Percentiles rank a stretch among this genome's conserved stretches.
phyloP scores from a whole-genome alignment of 2,888 invertebrate species.

The Lasioglossum figueresi region DNA sequence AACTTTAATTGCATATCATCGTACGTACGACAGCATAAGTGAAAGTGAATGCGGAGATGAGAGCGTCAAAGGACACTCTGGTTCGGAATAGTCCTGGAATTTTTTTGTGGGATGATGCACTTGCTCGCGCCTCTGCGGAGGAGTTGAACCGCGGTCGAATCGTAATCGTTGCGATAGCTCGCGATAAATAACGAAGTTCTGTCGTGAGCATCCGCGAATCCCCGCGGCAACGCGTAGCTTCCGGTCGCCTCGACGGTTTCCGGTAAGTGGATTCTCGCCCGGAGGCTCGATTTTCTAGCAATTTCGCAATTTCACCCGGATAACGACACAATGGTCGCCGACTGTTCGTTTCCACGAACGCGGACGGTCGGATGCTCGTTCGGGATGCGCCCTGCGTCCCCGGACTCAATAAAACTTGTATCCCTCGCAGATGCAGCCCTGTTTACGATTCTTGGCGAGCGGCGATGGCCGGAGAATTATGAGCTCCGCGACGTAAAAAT shows the following conservation, averaged over 20 bases:
- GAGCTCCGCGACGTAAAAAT: conserved; percentile 2
- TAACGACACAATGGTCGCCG: background rate
- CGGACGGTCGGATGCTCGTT: conserved; percentile 1
- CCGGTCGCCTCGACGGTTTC: conserved; percentile 5
- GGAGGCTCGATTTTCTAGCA: conserved; percentile 29
- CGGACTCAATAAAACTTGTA: conserved; percentile 47
- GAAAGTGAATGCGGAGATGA: too few relatives aligned
- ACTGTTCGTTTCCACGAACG: background rate
- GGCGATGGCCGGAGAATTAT: conserved; percentile 21
- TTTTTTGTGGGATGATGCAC: background rate
- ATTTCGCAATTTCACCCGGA: conserved; percentile 22
- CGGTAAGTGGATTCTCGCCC: background rate
- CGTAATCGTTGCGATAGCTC: conserved; percentile 27
- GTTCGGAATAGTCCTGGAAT: background rate
- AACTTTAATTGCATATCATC: too few relatives aligned
- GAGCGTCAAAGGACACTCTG: background rate
- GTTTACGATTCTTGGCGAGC: conserved; percentile 19
- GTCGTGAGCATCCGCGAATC: conserved; percentile 16
- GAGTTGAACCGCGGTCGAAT: conserved; percentile 19
- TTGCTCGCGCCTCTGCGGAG: background rate
- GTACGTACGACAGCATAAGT: too few relatives aligned
- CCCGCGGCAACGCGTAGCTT: conserved; percentile 24
- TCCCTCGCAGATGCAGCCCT: conserved; percentile 3
- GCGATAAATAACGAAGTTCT: conserved; percentile 43
- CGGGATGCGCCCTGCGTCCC: conserved; percentile 20